These are phyloP conservation scores for Psammodynastes pulverulentus DNA, from an alignment of 2,113 vertebrate genomes.

Conservation along the genomic window DNA sequence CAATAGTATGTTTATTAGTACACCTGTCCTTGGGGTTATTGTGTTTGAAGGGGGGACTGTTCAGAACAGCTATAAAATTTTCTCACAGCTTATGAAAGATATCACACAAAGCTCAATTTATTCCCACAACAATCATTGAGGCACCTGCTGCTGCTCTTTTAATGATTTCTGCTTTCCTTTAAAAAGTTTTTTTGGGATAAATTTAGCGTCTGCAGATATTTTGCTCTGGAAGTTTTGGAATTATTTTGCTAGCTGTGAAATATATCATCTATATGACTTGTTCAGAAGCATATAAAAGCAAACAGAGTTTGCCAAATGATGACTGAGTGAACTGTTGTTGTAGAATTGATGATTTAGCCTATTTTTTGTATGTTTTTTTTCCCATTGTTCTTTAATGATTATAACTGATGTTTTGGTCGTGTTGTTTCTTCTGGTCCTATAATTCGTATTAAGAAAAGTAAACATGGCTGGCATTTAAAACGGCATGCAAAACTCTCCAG, in stretches of 20 bases:
- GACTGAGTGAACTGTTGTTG: neutral
- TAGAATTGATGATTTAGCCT: neutral
- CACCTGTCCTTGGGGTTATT: conserved; percentile 41
- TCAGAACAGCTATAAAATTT: neutral
- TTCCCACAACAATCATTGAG: neutral
- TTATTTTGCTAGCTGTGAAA: neutral
- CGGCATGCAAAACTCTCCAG: neutral
- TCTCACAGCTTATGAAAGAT: conserved; percentile 11
- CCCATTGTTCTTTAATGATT: neutral
- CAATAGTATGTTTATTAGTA: conserved; percentile 26
- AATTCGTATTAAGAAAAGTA: neutral
- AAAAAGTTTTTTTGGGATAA: neutral
- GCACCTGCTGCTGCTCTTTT: neutral
- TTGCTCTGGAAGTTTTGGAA: neutral
- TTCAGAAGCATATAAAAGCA: neutral
- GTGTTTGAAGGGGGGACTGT: neutral
- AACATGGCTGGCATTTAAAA: neutral
- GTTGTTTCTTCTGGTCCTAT: neutral
- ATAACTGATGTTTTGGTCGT: neutral
- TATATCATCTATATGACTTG: neutral
- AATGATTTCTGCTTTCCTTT: neutral
- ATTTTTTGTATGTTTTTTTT: neutral
- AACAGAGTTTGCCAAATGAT: neutral
- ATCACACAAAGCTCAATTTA: neutral
- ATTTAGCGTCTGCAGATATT: neutral